Evolutionary conservation across 2,888 invertebrate genomes (phyloP).

Genomic region (Troilus luridus): DNA sequence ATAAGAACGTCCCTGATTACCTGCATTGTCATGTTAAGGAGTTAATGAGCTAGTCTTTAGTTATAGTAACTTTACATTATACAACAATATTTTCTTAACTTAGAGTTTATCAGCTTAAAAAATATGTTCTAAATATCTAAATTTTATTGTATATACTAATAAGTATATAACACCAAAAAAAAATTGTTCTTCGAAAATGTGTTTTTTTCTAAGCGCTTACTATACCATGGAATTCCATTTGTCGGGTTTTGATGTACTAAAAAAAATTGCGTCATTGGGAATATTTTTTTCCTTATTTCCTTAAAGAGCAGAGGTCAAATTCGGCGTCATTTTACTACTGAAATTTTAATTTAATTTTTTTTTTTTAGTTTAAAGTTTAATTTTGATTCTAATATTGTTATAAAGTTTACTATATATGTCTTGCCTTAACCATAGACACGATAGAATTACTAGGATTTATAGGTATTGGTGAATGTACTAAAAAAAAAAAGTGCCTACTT

Average conservation of each 20-base stretch:
- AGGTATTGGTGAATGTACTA: neutral
- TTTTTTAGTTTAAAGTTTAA: neutral
- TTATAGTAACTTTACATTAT: neutral
- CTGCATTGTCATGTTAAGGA: constrained; percentile 19
- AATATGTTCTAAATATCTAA: too few species aligned
- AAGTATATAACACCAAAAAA: neutral
- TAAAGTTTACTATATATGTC: neutral
- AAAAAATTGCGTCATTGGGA: neutral
- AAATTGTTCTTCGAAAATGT: too few species aligned
- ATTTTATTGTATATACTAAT: too few species aligned
- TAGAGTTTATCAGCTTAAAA: too few species aligned
- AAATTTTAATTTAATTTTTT: neutral
- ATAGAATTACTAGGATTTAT: neutral
- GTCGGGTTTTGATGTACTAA: neutral
- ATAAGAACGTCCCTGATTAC: neutral
- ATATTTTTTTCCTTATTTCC: neutral
- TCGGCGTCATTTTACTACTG: neutral
- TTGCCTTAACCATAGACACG: neutral
- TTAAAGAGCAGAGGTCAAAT: neutral
- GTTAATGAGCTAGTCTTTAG: neutral
- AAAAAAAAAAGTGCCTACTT: neutral
- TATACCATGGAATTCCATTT: neutral
- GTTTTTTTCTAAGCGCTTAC: neutral
- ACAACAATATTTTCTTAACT: neutral
- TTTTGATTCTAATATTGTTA: neutral